These are phyloP conservation scores for Salmo trutta DNA, from an alignment of 2,797 vertebrate genomes.

Conservation along the genomic window DNA sequence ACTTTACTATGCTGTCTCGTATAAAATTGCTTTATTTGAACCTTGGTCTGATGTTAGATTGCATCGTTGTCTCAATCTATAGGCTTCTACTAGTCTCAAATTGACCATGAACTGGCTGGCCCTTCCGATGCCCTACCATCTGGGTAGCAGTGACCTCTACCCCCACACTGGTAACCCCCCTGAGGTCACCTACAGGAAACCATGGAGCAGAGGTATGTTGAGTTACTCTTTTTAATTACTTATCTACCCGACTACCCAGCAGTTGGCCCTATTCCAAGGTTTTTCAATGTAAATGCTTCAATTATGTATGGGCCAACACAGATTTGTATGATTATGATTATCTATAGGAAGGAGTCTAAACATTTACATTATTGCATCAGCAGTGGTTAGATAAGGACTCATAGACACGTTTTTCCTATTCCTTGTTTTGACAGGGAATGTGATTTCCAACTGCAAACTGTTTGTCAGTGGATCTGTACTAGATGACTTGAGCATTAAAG, in stretches of 20 bases:
- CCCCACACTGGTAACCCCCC: conserved; percentile 58
- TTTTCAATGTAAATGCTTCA: not conserved
- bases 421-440: conserved; percentile 54
- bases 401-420: not conserved
- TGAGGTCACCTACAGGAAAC: conserved; percentile 67
- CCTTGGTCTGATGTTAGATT: not conserved
- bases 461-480: conserved; percentile 53
- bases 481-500: conserved; percentile 53
- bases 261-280: not conserved
- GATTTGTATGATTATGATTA: no score
- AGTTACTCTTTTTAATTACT: not conserved
- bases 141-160: conserved; percentile 48
- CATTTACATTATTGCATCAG: no score
- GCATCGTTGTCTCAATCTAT: not conserved
- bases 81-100: conserved; percentile 63
- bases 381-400: no score
- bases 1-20: no score
- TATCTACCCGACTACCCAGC: not conserved
- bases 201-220: conserved; percentile 68
- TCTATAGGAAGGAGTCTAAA: not conserved
- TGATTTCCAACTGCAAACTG: conserved; percentile 60
- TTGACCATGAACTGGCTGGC: conserved; percentile 60
- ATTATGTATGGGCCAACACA: not conserved
- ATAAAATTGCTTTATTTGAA: no score
- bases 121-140: conserved; percentile 67